Conservation (phyloP, 2,797 vertebrate species). For the Acanthurus lineatus region DNA sequence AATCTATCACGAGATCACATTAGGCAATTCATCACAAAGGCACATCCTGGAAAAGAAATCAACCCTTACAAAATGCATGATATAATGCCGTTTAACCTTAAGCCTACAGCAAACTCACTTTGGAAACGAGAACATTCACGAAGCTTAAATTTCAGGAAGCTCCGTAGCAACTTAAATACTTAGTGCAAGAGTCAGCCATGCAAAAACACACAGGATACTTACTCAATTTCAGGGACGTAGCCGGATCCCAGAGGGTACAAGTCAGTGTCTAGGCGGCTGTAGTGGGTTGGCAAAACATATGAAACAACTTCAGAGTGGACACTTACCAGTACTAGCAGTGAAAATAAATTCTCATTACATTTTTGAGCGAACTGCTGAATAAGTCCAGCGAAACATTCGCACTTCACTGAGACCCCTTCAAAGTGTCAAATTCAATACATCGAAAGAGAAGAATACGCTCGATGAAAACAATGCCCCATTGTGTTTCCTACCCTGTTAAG, state of each 20-base stretch:
- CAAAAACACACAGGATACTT: slow-evolving; percentile 60
- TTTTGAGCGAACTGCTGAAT: too few relatives aligned
- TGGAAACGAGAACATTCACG: neutral
- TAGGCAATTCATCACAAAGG: neutral
- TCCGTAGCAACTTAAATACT: neutral
- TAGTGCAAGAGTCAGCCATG: neutral
- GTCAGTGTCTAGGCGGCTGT: slow-evolving; percentile 88
- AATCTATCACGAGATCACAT: neutral
- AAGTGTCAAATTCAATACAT: slow-evolving; percentile 17
- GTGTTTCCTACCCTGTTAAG: slow-evolving; percentile 13
- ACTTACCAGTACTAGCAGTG: neutral
- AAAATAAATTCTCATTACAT: neutral
- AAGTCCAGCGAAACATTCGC: neutral
- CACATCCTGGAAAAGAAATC: neutral
- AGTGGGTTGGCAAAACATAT: slow-evolving; percentile 16
- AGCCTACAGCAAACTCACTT: slow-evolving; percentile 19
- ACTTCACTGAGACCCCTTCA: neutral
- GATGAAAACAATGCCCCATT: neutral
- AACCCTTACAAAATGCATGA: neutral
- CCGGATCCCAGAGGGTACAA: slow-evolving; percentile 89
- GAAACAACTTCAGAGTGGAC: slow-evolving; percentile 18
- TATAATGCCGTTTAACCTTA: neutral
- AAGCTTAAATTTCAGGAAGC: neutral
- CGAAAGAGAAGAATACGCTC: neutral
- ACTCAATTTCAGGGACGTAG: slow-evolving; percentile 89